A percentile compares a stretch with the other conserved stretches of the same genome.
These are phyloP conservation scores for Standfussiana lucernea DNA, from an alignment of 2,888 invertebrate genomes.

Conservation along the genomic window DNA sequence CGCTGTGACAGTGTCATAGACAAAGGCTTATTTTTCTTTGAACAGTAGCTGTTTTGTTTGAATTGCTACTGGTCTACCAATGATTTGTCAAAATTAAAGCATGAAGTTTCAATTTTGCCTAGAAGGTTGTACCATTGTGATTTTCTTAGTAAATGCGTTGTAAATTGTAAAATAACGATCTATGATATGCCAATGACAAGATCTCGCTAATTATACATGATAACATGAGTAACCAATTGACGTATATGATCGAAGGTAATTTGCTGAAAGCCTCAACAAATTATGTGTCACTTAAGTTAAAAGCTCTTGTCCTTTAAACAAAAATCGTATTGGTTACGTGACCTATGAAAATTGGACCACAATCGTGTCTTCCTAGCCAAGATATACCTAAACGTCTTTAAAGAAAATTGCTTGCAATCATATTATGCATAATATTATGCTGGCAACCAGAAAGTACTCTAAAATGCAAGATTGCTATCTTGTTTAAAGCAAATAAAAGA, in stretches of 20 bases:
- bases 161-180: conserved; percentile 38
- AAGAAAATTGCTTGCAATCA: conserved; percentile 39
- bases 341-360: conserved; percentile 20
- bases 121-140: conserved; percentile 19
- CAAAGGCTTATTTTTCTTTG: conserved; percentile 69
- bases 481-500: neutral
- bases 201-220: conserved; percentile 12
- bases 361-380: conserved; percentile 26
- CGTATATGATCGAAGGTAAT: neutral
- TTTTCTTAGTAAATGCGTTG: conserved; percentile 35
- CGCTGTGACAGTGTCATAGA: conserved; percentile 79
- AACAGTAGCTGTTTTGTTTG: conserved; percentile 73
- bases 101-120: conserved; percentile 68
- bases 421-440: conserved; percentile 25
- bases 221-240: conserved; percentile 41
- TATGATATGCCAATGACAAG: conserved; percentile 19
- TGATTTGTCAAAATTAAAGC: conserved; percentile 85
- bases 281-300: neutral
- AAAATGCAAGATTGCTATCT: conserved; percentile 15
- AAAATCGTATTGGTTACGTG: neutral
- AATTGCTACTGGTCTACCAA: conserved; percentile 83
- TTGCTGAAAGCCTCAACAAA: neutral
- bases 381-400: neutral
- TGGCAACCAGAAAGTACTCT: conserved; percentile 28
- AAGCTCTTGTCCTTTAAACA: neutral